A percentile compares a stretch with the other conserved stretches of the same genome.
These are phyloP conservation scores for Drosophila bunnanda DNA, from an alignment of 2,888 invertebrate species.

Conservation along the genomic window DNA sequence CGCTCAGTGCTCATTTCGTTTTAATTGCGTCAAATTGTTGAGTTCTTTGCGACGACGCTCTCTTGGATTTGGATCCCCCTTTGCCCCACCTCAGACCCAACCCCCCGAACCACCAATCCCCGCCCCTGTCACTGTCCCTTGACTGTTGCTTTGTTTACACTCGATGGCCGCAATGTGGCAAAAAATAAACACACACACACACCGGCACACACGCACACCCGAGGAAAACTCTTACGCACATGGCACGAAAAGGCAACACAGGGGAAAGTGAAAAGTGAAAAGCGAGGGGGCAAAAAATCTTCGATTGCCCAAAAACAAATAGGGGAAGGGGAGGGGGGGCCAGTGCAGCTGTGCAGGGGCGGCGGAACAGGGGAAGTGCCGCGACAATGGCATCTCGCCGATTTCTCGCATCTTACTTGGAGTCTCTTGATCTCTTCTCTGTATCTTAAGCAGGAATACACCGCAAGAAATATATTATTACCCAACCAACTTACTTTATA, in stretches of 20 bases:
- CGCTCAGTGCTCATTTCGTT: conserved; percentile 67
- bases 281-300: conserved; percentile 39
- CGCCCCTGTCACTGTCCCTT: conserved; percentile 12
- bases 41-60: conserved; percentile 49
- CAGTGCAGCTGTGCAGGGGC: conserved; percentile 23
- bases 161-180: conserved; percentile 63
- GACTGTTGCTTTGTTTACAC: conserved; percentile 58
- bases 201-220: conserved; percentile 25
- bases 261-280: conserved; percentile 23
- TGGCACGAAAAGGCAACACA: conserved; percentile 14
- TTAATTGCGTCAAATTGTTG: conserved; percentile 79
- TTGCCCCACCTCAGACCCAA: conserved; percentile 22
- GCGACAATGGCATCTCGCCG: conserved; percentile 57
- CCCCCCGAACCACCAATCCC: background rate
- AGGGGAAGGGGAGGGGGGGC: background rate
- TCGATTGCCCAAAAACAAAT: conserved; percentile 65
- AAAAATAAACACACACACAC: conserved; percentile 60
- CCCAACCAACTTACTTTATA: no score
- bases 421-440: background rate
- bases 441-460: background rate
- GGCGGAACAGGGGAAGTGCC: conserved; percentile 1
- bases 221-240: conserved; percentile 38
- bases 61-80: conserved; percentile 34
- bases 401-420: conserved; percentile 61
- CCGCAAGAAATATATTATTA: no score